These are phyloP conservation scores for Gymnoscelis rufifasciata DNA, from an alignment of 2,888 invertebrate species.

Conservation along the genomic window DNA sequence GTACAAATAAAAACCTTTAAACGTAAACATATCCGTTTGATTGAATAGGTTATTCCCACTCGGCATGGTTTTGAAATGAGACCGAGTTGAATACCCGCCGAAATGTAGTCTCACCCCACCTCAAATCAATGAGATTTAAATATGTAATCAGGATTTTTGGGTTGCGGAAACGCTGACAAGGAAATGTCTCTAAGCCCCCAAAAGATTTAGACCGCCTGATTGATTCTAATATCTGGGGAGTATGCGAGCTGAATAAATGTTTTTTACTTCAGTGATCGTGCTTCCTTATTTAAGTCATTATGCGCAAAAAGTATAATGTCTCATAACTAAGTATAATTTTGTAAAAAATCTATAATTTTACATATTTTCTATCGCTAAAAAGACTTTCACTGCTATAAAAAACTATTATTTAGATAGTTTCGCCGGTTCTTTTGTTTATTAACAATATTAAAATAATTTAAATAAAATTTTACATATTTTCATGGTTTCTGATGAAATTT, in stretches of 20 bases:
- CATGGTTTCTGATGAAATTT: no score
- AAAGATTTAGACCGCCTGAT: conserved; percentile 16
- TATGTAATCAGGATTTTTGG: conserved; percentile 27
- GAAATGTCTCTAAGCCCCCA: conserved; percentile 25
- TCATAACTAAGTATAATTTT: no score
- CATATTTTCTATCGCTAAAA: no score
- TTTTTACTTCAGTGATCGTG: background rate
- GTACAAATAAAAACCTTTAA: no score
- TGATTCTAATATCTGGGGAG: conserved; percentile 4
- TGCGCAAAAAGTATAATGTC: no score
- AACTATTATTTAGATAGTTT: no score
- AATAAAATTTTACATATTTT: no score
- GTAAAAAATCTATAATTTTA: no score
- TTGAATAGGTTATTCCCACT: conserved; percentile 1
- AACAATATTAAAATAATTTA: no score
- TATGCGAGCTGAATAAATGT: background rate
- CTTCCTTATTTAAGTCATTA: no score
- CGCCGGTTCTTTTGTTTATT: no score
- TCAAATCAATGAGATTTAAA: conserved; percentile 30
- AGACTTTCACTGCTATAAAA: no score
- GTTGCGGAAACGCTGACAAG: conserved; percentile 19
- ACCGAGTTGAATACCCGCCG: conserved; percentile 8
- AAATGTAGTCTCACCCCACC: conserved; percentile 11
- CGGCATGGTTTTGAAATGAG: background rate
- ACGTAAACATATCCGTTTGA: background rate